A percentile compares a stretch with the other conserved stretches of the same genome.
Evolutionary conservation across 2,888 invertebrate genomes (phyloP).

Genomic region (Rotaria sp.): DNA sequence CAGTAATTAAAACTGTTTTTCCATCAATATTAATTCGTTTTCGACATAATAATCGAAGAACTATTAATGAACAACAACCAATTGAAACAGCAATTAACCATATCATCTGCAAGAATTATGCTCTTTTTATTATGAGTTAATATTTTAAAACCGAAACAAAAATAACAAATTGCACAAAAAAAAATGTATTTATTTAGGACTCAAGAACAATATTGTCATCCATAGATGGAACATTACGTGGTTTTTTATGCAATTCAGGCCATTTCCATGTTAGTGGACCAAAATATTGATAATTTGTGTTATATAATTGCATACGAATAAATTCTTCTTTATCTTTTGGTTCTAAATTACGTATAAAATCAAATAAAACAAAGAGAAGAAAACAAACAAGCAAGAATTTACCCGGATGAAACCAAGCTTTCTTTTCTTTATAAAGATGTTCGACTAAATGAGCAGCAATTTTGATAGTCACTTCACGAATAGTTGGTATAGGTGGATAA

Average conservation of each 20-base stretch:
- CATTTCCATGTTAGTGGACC: slow-evolving; percentile 34
- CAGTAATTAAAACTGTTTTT: slow-evolving; percentile 28
- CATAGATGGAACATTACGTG: neutral
- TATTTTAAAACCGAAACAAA: no score
- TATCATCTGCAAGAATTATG: neutral
- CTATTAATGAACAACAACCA: neutral
- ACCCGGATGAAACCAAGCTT: slow-evolving; percentile 58
- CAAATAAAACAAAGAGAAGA: neutral
- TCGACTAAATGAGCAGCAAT: slow-evolving; percentile 76
- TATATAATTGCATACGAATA: slow-evolving; percentile 55
- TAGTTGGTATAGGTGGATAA: slow-evolving; percentile 78
- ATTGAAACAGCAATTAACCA: neutral
- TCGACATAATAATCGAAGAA: neutral
- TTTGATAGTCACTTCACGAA: slow-evolving; percentile 75
- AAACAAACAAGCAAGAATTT: neutral
- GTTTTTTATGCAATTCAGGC: slow-evolving; percentile 25
- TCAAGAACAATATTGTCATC: neutral
- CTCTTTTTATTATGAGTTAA: neutral
- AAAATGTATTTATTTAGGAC: neutral
- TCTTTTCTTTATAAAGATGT: slow-evolving; percentile 65
- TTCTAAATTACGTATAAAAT: slow-evolving; percentile 44
- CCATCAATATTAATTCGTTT: neutral
- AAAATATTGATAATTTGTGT: slow-evolving; percentile 44
- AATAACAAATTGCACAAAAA: neutral
- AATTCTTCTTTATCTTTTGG: slow-evolving; percentile 59